Conservation (phyloP, 2,888 invertebrate genomes). For the Abrostola tripartita region DNA sequence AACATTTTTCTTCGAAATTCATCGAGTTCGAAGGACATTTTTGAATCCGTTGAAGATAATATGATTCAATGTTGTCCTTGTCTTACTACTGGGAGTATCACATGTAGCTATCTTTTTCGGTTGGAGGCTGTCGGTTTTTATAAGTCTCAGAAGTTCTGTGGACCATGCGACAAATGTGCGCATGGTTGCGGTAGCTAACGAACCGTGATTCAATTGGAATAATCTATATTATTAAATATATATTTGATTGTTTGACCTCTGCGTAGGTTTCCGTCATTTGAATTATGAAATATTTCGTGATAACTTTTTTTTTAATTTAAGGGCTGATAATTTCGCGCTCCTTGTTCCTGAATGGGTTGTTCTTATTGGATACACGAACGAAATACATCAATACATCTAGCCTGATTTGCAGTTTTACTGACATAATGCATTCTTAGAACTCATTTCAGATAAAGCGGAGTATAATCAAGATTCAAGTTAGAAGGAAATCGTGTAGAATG, state of each 20-base stretch:
- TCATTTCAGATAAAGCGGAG: conserved; percentile 66
- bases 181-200: conserved; percentile 85
- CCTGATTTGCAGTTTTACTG: conserved; percentile 48
- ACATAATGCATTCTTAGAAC: conserved; percentile 57
- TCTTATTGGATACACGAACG: conserved; percentile 20
- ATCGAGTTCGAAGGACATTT: conserved; percentile 72
- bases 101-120: conserved; percentile 72
- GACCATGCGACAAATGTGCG: conserved; percentile 87
- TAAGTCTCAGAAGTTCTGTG: conserved; percentile 82
- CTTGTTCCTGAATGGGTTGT: not conserved
- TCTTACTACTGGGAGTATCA: conserved; percentile 56
- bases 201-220: conserved; percentile 84
- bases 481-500: conserved; percentile 77
- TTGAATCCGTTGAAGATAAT: conserved; percentile 71
- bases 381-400: conserved; percentile 35
- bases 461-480: conserved; percentile 74
- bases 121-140: conserved; percentile 80
- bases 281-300: conserved; percentile 51
- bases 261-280: conserved; percentile 68
- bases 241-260: conserved; percentile 81
- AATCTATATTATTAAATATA: conserved; percentile 81
- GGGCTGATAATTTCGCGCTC: too few relatives aligned
- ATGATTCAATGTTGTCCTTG: conserved; percentile 68
- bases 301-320: conserved; percentile 13
- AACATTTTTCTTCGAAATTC: conserved; percentile 68